Base-by-base conservation (phyloP, 2,888 invertebrate genomes). In the Beris chalybata region DNA sequence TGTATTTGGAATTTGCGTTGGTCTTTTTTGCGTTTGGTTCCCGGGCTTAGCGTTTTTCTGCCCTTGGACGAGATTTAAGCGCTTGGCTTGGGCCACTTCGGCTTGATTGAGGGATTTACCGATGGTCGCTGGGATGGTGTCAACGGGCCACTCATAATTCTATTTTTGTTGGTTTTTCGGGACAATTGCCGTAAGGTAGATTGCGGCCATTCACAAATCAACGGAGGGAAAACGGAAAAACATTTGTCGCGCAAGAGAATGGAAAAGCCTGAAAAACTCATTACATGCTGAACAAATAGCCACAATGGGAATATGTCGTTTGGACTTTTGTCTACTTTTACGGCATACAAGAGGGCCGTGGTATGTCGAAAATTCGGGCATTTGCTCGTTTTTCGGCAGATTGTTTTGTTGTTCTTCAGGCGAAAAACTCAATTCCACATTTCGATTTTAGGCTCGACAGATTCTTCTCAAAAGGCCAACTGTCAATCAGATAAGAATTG, bases 181-280 rank as follows among this genome's bases (percentile, higher is more conserved):
- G 48, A 59, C 47, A 44, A 30, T 31, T 47, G 47, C 58, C 53
- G 53, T 22, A 31, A 30, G 38, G 38, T 38, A 7, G 7, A 38
- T 38, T 38, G 38, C 9, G 38, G 38, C 38, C 38, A 38, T 38
- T 38, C 38, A 38, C 9, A 9, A 38, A 38, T 38, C 38, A 9
- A 9, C 38, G 7, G 38, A 38, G 38, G 38, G 7, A 38, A 38
- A 38, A 53, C 56, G 15, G 56, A 29, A 65, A 50, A 63, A 65
- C 56, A 57, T 56, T 63, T 61, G 61, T 61, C 50, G 61, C 50
- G 61, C 13, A 47, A 61, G 31, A 65, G 45, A 65, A 65, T 56
- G 54, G 64, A 30, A 69, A 67, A 67, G 66, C 56, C 69, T 56
- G 64, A 56, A 69, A 69, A 69, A 69, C 69, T 69, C 66, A 69